Evolutionary conservation across 2,888 invertebrate genomes (phyloP), one percentile per base, ranked within the genome.

Genomic region (Drosophila acutilabella): DNA sequence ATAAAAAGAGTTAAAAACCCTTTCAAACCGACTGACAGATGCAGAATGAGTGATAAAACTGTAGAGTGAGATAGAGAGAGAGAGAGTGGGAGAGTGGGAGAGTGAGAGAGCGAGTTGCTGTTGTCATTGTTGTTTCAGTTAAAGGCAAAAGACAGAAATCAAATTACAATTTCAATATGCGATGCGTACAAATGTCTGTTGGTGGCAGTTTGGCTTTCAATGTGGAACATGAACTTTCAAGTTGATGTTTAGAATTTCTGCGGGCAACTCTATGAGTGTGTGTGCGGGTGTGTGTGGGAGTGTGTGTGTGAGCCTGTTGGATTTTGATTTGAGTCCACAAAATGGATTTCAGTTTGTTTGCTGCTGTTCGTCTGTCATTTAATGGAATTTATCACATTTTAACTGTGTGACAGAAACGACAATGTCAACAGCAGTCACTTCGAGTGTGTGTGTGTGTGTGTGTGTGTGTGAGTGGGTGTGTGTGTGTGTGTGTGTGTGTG

Each of bases 101-200:
- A 40, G n/a, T 42, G 1, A 45, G 40, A 45, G 18, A 16, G 6
- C 16, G 80, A 64, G 64, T 64, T 53, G 20, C 18, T 18, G 71
- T 59, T 64, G 62, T 18, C 41, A 48, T 33, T 75, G 73, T 20
- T 64, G 58, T 53, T 81, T 56, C 62, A 75, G 71, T 56, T 81
- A 80, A 68, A 77, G 82, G 86, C 83, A 85, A 71, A 81, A 71
- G 78, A 73, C 88, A 88, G 81, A 84, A 84, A 88, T 86, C 87
- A 84, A 84, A 84, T 84, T 86, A 88, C 89, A 88, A 86, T 84
- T 84, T 84, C 83, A 86, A 84, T 84, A 88, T 84, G 83, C 86
- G 62, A 72, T 82, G 88, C 83, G 88, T 88, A 82, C 82, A 80
- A 88, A 77, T 83, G 88, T 88, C 83, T 79, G 88, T 69, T 81